Evolutionary conservation across 2,797 vertebrate genomes (phyloP).

Genomic region (Phrynocephalus forsythii): DNA sequence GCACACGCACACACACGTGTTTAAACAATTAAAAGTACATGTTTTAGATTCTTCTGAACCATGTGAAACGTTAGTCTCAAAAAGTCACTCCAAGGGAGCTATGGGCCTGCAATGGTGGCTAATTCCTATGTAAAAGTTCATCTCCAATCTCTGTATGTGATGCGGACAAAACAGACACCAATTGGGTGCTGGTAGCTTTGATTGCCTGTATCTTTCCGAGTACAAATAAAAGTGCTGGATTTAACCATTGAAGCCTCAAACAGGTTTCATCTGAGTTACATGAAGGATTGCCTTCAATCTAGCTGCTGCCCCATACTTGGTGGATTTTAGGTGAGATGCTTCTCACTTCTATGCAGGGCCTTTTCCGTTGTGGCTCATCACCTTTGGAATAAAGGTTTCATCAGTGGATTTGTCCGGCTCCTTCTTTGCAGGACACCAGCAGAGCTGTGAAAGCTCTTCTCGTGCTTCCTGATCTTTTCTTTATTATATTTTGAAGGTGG

Average conservation of each 20-base stretch:
- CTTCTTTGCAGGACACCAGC: not conserved
- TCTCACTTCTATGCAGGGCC: not conserved
- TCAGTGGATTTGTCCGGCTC: not conserved
- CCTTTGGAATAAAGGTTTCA: not conserved
- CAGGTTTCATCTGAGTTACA: not conserved
- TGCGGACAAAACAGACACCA: not conserved
- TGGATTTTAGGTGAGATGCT: not conserved
- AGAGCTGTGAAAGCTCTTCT: not conserved
- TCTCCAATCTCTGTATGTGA: not conserved
- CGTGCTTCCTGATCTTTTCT: not conserved
- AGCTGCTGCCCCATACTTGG: not conserved
- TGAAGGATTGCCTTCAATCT: not conserved
- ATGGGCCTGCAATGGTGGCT: not conserved
- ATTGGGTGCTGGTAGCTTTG: not conserved
- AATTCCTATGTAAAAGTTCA: not conserved
- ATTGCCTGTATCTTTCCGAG: not conserved
- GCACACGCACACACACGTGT: no score
- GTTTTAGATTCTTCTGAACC: no score
- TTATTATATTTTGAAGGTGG: not conserved
- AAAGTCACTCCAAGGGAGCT: no score
- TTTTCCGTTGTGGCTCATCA: not conserved
- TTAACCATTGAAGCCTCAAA: not conserved
- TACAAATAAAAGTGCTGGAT: not conserved
- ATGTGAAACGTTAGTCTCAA: no score
- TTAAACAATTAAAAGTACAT: no score